Conservation (phyloP, 2,797 vertebrate species). For the Nyctalus aviator region DNA sequence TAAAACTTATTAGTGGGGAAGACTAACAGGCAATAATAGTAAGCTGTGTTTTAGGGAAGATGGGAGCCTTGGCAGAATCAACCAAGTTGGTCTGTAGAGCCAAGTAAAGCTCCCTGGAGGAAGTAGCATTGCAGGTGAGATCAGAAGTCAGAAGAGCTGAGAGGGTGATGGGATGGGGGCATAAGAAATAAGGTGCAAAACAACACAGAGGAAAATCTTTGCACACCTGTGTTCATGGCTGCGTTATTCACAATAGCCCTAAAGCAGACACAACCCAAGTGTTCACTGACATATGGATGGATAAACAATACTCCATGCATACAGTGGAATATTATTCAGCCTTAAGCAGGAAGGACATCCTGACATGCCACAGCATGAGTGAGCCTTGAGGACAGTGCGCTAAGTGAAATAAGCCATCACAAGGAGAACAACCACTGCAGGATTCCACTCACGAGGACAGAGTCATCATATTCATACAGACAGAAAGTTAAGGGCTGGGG, state of each 20-base stretch:
- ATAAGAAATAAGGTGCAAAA: neutral
- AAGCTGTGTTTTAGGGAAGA: neutral
- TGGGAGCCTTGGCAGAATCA: neutral
- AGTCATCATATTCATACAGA: neutral
- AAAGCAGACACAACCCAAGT: neutral
- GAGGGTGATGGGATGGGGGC: neutral
- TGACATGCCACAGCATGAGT: neutral
- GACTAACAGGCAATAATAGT: neutral
- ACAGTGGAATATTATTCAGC: neutral
- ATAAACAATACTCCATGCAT: neutral
- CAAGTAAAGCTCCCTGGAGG: neutral
- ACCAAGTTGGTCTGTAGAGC: neutral
- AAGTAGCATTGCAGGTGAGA: neutral
- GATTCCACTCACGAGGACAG: neutral
- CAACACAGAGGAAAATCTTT: neutral
- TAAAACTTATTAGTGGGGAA: neutral
- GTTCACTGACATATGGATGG: neutral
- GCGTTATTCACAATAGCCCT: neutral
- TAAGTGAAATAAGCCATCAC: neutral
- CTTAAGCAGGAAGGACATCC: neutral
- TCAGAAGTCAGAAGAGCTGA: neutral
- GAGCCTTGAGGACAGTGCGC: neutral
- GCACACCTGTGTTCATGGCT: fast-evolving
- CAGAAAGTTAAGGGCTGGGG: neutral
- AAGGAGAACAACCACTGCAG: neutral